Evolutionary conservation across 2,113 vertebrate genomes (phyloP), one percentile per base, ranked within the genome.

Genomic region (Petrocephalus microphthalmus): DNA sequence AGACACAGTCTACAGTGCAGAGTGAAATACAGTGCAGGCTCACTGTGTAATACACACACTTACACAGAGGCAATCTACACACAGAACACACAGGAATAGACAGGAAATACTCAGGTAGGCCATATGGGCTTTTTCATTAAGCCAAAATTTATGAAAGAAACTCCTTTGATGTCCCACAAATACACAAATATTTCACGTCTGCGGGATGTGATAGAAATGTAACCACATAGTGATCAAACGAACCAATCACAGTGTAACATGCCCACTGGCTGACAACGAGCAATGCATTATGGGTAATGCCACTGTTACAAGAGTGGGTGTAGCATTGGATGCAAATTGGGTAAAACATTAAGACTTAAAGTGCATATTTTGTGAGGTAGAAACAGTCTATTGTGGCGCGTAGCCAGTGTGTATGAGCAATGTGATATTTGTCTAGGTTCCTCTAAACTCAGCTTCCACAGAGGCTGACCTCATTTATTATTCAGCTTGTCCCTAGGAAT

Each of bases 401-500:
- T 1, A 49, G 42, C 78, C 78, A 49, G 78, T n/a, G 42, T 49
- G 78, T 82, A 11, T 82, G 42, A 82, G 45, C 81, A 20, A 83
- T 49, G 37, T 83, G 81, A 49, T 83, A 83, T 83, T 83, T 85
- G 52, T 54, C 15, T 85, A 54, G 15, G 52, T 85, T 85, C 52
- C 51, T 29, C 17, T 54, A 85, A 54, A n/a, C 19, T 51, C 49
- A 19, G 84, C 25, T 54, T 20, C 29, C 84, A 85, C 5, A 85
- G 52, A 83, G 81, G 19, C 81, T 19, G 8, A 49, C 52, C 52
- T 54, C 52, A 85, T 85, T 85, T 37, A 85, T 85, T 85, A 85
- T 85, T 53, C 84, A 85, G 52, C 6, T 37, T 33, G 29, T 85
- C 84, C 84, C 29, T 52, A 85, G 84, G 84, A 83, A 83, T 45